Evolutionary conservation across 2,113 vertebrate genomes (phyloP).

Genomic region (Tetrax tetrax): DNA sequence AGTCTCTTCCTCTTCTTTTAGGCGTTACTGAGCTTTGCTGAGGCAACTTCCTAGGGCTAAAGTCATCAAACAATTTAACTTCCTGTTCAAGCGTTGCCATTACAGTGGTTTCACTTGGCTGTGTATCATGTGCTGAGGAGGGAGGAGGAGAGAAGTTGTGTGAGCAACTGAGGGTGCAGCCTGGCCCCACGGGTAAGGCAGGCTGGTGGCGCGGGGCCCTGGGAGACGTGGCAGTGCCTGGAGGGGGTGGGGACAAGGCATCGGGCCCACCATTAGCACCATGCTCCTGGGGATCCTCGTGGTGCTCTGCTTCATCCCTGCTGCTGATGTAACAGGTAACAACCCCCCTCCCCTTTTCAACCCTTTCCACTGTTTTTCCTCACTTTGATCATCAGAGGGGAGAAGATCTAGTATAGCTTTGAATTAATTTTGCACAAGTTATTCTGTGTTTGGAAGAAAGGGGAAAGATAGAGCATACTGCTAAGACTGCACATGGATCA

Average conservation of each 20-base stretch:
- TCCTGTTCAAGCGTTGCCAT: constrained; percentile 66
- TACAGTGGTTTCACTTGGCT: constrained; percentile 59
- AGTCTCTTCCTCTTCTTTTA: not conserved
- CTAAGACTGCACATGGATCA: not conserved
- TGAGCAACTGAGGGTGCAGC: not conserved
- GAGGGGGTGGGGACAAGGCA: constrained; percentile 48
- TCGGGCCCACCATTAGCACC: not conserved
- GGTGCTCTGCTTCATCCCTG: constrained; percentile 70
- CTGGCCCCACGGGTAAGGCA: not conserved
- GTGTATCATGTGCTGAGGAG: constrained; percentile 25
- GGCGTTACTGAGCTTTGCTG: not conserved
- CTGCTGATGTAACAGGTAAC: constrained; percentile 75
- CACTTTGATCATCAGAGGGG: not conserved
- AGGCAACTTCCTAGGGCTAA: constrained; percentile 19
- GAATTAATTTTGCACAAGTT: not conserved
- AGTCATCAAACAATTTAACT: constrained; percentile 70
- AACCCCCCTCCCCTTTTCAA: not conserved
- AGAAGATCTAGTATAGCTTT: not conserved
- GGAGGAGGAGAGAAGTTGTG: constrained; percentile 19
- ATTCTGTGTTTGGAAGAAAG: not conserved
- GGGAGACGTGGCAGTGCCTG: not conserved
- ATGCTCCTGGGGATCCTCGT: constrained; percentile 73
- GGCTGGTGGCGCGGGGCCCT: not conserved
- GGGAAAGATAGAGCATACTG: not conserved
- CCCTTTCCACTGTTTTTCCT: not conserved